Conservation (phyloP, 1,140 invertebrate species). For the Atopsyche davidsoni region DNA sequence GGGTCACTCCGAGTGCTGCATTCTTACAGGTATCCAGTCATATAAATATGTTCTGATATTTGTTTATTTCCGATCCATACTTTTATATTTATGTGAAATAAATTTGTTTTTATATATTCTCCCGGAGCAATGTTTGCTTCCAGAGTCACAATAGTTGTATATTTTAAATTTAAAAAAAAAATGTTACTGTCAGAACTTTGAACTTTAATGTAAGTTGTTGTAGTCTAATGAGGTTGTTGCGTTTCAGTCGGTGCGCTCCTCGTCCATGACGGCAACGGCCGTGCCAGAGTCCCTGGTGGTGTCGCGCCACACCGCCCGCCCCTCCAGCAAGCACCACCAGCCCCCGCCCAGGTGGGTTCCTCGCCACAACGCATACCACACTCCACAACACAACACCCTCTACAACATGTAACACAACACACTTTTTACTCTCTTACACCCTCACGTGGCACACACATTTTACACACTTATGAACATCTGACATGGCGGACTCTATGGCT, state of each 20-base stretch:
- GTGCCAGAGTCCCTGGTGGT: conserved; percentile 42
- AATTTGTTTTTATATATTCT: background rate
- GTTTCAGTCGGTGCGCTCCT: conserved; percentile 15
- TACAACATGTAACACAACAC: too few relatives aligned
- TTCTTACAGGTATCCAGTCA: conserved; percentile 19
- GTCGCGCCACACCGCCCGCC: conserved; percentile 46
- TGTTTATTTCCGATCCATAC: background rate
- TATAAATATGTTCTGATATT: background rate
- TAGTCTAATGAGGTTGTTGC: background rate
- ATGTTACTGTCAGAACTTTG: too few relatives aligned
- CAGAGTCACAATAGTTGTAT: background rate
- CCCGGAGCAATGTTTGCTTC: background rate
- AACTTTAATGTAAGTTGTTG: too few relatives aligned
- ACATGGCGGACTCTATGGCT: too few relatives aligned
- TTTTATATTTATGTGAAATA: too few relatives aligned
- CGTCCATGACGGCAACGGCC: conserved; percentile 33
- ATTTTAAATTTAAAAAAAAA: background rate
- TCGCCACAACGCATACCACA: too few relatives aligned
- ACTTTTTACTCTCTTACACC: too few relatives aligned
- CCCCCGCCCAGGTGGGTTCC: conserved; percentile 21
- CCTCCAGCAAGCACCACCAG: conserved; percentile 40
- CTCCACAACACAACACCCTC: too few relatives aligned
- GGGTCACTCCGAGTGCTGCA: conserved; percentile 8
- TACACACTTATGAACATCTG: too few relatives aligned
- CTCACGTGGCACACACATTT: too few relatives aligned